Conservation (phyloP, 2,888 invertebrate species). For the Eupithecia centaureata region DNA sequence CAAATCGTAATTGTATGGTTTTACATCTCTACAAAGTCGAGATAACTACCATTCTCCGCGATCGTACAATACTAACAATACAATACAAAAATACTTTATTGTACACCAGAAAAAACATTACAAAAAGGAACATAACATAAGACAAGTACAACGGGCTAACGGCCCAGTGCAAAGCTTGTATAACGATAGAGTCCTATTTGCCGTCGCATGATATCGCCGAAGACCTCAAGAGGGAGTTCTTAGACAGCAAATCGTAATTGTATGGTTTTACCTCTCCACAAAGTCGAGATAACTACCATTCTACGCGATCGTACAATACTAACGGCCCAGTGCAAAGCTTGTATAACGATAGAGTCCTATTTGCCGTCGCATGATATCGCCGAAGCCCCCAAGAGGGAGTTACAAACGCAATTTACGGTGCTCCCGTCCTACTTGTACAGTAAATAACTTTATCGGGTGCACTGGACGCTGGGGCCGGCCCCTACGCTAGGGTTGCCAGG, state of each 20-base stretch:
- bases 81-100: too few relatives aligned
- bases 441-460: slow-evolving; percentile 72
- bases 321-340: slow-evolving; percentile 13
- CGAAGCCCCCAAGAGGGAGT: slow-evolving; percentile 62
- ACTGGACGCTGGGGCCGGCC: slow-evolving; percentile 47
- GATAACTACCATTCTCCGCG: neutral
- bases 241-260: too few relatives aligned
- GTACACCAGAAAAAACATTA: too few relatives aligned
- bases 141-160: too few relatives aligned
- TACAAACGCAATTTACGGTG: slow-evolving; percentile 73
- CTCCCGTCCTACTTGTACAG: slow-evolving; percentile 62
- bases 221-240: slow-evolving; percentile 62
- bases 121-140: too few relatives aligned
- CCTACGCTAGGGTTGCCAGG: too few relatives aligned
- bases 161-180: slow-evolving; percentile 13
- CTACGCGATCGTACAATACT: neutral
- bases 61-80: neutral
- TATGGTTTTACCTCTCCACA: too few relatives aligned
- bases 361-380: slow-evolving; percentile 56
- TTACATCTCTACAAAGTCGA: too few relatives aligned
- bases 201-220: slow-evolving; percentile 57
- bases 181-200: slow-evolving; percentile 32
- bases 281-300: too few relatives aligned
- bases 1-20: too few relatives aligned
- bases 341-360: slow-evolving; percentile 26